Evolutionary conservation across 2,113 vertebrate genomes (phyloP).

Genomic region (Trochalopteron elliotii): DNA sequence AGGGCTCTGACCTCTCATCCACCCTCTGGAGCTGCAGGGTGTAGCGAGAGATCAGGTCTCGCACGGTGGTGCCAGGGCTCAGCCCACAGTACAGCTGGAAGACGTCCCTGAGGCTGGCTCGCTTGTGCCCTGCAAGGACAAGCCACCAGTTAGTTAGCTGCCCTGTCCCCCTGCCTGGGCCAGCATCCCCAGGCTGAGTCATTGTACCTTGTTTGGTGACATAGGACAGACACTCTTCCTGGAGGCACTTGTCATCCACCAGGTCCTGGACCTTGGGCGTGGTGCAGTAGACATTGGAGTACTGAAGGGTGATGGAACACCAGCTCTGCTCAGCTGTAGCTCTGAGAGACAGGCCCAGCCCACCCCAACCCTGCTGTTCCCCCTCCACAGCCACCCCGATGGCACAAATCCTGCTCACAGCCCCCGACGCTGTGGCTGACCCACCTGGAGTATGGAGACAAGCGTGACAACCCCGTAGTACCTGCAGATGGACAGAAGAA

Average conservation of each 20-base stretch:
- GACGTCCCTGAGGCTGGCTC: conserved; percentile 88
- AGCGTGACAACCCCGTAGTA: conserved; percentile 94
- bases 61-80: conserved; percentile 82
- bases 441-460: conserved; percentile 96
- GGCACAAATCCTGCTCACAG: rapidly evolving
- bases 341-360: rapidly evolving
- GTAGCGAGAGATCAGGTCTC: conserved; percentile 88
- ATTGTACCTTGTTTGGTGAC: conserved; percentile 89
- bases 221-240: conserved; percentile 91
- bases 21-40: conserved; percentile 91
- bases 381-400: rapidly evolving
- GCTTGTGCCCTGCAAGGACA: conserved; percentile 83
- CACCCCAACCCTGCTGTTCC: rapidly evolving
- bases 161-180: not conserved
- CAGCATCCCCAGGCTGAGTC: rapidly evolving
- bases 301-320: conserved; percentile 70
- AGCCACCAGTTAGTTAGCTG: not conserved
- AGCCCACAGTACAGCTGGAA: conserved; percentile 86
- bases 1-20: conserved; percentile 84
- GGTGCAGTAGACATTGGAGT: conserved; percentile 97
- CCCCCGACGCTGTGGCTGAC: rapidly evolving
- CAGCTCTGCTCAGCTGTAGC: not conserved
- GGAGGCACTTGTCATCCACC: conserved; percentile 91
- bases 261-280: conserved; percentile 94
- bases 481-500: conserved; percentile 67